Evolutionary conservation across 2,113 vertebrate genomes (phyloP).

Genomic region (Percopsis transmontana): DNA sequence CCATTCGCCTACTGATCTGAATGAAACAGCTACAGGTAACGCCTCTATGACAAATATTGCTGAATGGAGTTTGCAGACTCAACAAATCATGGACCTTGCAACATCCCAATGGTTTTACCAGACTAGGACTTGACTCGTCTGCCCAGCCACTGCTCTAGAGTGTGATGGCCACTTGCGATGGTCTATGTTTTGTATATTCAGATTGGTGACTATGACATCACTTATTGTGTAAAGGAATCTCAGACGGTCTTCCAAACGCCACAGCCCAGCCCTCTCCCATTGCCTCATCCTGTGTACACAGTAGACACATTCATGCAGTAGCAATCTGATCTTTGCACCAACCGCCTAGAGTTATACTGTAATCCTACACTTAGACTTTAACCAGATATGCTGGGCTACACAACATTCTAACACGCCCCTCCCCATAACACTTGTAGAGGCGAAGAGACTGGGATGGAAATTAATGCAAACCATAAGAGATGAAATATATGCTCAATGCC

Average conservation of each 20-base stretch:
- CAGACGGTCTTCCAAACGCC: not conserved
- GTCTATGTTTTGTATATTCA: not conserved
- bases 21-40: no score
- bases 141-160: no score
- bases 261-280: constrained; percentile 5
- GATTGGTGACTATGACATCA: not conserved
- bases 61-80: no score
- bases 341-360: constrained; percentile 49
- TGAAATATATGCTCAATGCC: no score
- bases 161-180: no score
- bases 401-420: constrained; percentile 47
- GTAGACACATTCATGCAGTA: constrained; percentile 38
- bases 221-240: constrained; percentile 20
- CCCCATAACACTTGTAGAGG: not conserved
- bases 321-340: constrained; percentile 73
- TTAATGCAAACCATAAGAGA: not conserved
- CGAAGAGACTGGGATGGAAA: not conserved
- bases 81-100: no score
- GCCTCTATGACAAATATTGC: no score
- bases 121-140: no score
- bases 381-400: constrained; percentile 46
- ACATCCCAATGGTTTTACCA: no score
- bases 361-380: constrained; percentile 65
- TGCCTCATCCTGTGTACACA: constrained; percentile 26
- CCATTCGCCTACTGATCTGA: no score